Conservation (phyloP, 2,113 vertebrate species). For the Microtus oregoni region DNA sequence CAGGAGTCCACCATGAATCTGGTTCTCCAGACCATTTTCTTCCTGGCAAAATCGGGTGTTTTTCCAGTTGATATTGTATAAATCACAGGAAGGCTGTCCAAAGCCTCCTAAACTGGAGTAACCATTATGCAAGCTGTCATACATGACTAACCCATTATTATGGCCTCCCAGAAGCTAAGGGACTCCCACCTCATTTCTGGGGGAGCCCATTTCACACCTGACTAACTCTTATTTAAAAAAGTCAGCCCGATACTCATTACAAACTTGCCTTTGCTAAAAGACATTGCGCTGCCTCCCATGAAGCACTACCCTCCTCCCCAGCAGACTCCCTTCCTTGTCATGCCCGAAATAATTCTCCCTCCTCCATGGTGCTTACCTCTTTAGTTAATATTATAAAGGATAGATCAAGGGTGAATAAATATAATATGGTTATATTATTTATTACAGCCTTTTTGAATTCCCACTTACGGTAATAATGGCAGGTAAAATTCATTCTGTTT, state of each 20-base stretch:
- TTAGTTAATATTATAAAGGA: conserved; percentile 78
- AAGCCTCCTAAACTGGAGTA: conserved; percentile 45
- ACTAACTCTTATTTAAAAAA: conserved; percentile 76
- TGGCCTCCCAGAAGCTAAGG: conserved; percentile 58
- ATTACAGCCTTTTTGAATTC: conserved; percentile 69
- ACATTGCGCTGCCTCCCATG: conserved; percentile 34
- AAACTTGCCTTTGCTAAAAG: conserved; percentile 78
- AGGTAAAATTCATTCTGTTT: conserved; percentile 73
- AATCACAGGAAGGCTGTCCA: conserved; percentile 62
- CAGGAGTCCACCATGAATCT: not conserved
- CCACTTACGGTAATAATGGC: conserved; percentile 68
- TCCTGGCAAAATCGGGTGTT: conserved; percentile 19
- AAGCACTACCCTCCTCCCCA: not conserved
- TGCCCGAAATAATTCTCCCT: conserved; percentile 68
- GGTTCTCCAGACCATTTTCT: conserved; percentile 11
- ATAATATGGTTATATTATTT: conserved; percentile 78
- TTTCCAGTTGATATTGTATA: conserved; percentile 57
- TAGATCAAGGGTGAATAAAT: conserved; percentile 78
- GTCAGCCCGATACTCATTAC: conserved; percentile 66
- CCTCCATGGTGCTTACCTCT: conserved; percentile 65
- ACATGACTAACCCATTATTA: conserved; percentile 76
- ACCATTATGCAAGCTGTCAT: conserved; percentile 72
- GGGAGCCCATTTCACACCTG: conserved; percentile 81
- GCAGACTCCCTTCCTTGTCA: conserved; percentile 59
- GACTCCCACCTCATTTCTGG: conserved; percentile 77